These are phyloP conservation scores for Amaurobius ferox DNA, from an alignment of 2,888 invertebrate species.

Conservation along the genomic window DNA sequence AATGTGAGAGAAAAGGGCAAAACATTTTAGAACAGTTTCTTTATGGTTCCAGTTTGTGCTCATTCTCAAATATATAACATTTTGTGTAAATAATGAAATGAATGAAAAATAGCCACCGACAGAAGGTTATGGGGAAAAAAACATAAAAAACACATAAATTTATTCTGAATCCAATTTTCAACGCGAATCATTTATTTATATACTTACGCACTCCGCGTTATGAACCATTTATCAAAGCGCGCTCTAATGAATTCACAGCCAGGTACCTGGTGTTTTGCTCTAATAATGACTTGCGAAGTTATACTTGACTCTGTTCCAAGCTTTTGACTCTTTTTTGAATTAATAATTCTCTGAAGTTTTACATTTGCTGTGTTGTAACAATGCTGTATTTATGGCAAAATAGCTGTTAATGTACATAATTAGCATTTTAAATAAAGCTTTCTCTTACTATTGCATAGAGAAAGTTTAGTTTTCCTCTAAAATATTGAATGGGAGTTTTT, in stretches of 20 bases:
- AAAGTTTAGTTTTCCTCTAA: no score
- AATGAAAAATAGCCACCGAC: neutral
- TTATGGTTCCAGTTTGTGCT: neutral
- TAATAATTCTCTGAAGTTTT: neutral
- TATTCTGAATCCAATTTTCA: neutral
- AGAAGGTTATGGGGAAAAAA: neutral
- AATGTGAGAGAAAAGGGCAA: no score
- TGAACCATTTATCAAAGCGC: neutral
- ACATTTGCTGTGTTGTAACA: no score
- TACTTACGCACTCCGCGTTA: neutral
- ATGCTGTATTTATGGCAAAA: no score
- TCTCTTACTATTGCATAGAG: no score
- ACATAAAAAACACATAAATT: no score
- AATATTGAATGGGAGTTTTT: no score
- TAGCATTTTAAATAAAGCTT: no score
- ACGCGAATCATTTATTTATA: conserved; percentile 3
- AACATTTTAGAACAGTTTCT: neutral
- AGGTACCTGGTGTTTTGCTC: neutral
- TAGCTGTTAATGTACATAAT: no score
- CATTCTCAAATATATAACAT: neutral
- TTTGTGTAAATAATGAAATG: neutral
- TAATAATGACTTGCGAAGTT: conserved; percentile 4
- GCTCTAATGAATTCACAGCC: neutral
- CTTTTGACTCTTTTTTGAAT: neutral
- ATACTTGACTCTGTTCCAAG: neutral